Evolutionary conservation across 2,113 vertebrate species (phyloP).

Genomic region (Symphodus melops): DNA sequence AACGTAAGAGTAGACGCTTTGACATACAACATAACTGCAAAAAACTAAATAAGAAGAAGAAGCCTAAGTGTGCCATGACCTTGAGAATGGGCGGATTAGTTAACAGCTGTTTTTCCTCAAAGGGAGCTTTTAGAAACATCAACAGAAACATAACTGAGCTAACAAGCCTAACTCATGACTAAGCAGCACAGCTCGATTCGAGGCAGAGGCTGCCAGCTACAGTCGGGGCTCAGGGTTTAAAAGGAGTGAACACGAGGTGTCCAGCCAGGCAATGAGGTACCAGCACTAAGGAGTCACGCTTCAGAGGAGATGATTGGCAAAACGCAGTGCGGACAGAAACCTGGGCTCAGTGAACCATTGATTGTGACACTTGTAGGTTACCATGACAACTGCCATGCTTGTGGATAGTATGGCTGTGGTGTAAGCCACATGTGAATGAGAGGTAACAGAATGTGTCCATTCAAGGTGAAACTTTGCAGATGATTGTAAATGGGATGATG

Average conservation of each 20-base stretch:
- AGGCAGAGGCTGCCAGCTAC: conserved; percentile 32
- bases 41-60: no score
- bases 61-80: background rate
- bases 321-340: conserved; percentile 55
- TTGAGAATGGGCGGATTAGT: background rate
- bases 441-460: conserved; percentile 29
- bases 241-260: conserved; percentile 46
- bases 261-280: conserved; percentile 63
- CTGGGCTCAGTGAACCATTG: conserved; percentile 61
- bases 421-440: conserved; percentile 37
- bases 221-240: conserved; percentile 48
- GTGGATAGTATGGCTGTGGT: conserved; percentile 27
- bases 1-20: no score
- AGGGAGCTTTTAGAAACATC: conserved; percentile 15
- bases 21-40: background rate
- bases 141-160: conserved; percentile 25
- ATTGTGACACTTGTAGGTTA: conserved; percentile 72
- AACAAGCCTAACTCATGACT: conserved; percentile 38
- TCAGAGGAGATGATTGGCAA: conserved; percentile 69
- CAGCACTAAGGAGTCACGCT: conserved; percentile 65
- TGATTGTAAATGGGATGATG: conserved; percentile 18
- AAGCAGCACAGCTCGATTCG: conserved; percentile 28
- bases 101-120: conserved; percentile 2
- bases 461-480: conserved; percentile 34
- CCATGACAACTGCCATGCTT: conserved; percentile 76